phyloP scores from a whole-genome alignment of 1,140 invertebrate species.

The Hylaeus anthracinus region DNA sequence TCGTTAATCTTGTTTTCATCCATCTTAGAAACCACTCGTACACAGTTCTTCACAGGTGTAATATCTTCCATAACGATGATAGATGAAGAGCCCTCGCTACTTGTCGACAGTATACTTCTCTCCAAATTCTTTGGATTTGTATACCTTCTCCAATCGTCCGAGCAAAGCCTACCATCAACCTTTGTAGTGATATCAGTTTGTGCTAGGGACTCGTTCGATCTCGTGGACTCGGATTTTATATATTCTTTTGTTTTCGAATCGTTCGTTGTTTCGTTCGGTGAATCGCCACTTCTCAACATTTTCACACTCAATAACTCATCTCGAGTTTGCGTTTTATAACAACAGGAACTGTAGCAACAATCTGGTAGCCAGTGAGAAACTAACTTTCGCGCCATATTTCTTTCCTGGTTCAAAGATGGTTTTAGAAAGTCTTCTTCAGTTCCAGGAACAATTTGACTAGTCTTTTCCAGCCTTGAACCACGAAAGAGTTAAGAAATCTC shows the following conservation, averaged over 20 bases:
- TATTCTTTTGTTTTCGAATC: not conserved
- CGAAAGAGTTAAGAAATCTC: no score
- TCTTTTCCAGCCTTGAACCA: no score
- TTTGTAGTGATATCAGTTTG: not conserved
- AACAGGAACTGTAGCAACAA: conserved; percentile 58
- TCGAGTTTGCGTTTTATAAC: not conserved
- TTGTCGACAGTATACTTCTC: not conserved
- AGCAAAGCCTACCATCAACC: not conserved
- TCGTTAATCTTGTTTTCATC: not conserved
- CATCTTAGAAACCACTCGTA: conserved; percentile 6
- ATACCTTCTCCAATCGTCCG: not conserved
- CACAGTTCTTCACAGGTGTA: conserved; percentile 2
- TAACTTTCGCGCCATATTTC: conserved; percentile 48
- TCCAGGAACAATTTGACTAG: no score
- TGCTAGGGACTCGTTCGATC: conserved; percentile 12
- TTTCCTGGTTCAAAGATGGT: not conserved
- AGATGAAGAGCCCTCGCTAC: not conserved
- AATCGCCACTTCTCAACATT: no score
- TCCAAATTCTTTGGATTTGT: not conserved
- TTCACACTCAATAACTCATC: not conserved
- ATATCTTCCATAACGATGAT: not conserved
- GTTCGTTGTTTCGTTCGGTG: not conserved
- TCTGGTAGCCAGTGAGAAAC: conserved; percentile 49
- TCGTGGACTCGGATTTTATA: not conserved
- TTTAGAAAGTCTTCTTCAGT: no score